These are phyloP conservation scores for Pangasius krempfi DNA, from an alignment of 2,797 vertebrate species.

Conservation along the genomic window DNA sequence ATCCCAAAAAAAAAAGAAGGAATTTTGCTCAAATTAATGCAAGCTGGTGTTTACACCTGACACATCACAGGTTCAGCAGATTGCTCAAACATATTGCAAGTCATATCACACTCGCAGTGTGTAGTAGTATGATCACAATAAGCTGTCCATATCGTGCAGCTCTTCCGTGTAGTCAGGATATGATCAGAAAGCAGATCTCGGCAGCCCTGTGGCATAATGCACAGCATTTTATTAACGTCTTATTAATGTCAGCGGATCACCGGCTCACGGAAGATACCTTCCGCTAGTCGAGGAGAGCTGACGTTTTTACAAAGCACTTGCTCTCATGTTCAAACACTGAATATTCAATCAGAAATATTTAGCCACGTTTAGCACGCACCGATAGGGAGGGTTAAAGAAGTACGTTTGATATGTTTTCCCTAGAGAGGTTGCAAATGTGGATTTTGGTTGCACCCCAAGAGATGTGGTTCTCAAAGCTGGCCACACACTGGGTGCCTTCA, in stretches of 20 bases:
- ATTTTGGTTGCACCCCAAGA: constrained; percentile 44
- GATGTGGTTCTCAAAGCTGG: constrained; percentile 45
- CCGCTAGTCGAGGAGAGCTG: background rate
- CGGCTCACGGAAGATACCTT: background rate
- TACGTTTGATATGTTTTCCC: constrained; percentile 37
- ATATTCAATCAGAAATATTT: constrained; percentile 10
- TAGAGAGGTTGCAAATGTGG: constrained; percentile 26
- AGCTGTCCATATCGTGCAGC: background rate
- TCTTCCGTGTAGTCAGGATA: background rate
- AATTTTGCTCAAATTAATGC: constrained; percentile 20
- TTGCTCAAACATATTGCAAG: constrained; percentile 29
- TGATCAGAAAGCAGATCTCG: constrained; percentile 2
- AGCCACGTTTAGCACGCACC: background rate
- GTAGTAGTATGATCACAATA: constrained; percentile 25
- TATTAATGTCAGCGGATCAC: background rate
- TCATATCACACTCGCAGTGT: constrained; percentile 5
- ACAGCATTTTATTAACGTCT: background rate
- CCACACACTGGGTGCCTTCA: constrained; percentile 67
- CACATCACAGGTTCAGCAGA: constrained; percentile 32
- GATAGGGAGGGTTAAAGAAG: constrained; percentile 6
- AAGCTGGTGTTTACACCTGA: constrained; percentile 27
- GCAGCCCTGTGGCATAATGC: background rate
- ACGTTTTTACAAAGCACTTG: background rate
- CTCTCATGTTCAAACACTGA: background rate
- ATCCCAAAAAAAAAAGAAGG: constrained; percentile 10